Evolutionary conservation across 2,888 invertebrate genomes (phyloP), one percentile per base, ranked within the genome.

Genomic region (Aromia moschata): DNA sequence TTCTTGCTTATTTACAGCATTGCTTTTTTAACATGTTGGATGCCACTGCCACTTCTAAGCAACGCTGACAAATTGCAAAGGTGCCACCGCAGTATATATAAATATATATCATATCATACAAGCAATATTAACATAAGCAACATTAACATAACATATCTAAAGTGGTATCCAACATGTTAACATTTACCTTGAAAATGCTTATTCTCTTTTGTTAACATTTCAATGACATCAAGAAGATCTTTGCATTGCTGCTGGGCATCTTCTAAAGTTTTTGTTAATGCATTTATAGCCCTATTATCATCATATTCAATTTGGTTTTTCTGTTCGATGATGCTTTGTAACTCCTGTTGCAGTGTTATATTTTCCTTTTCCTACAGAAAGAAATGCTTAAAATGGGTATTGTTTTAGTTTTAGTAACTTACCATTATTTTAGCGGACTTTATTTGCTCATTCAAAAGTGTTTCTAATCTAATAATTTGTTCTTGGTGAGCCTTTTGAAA

Each of bases 171-270:
- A n/a, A n/a, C n/a, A n/a, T n/a, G n/a, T n/a, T n/a, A n/a, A n/a
- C n/a, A n/a, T n/a, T n/a, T 25, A 72, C 74, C 74, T 70, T 71
- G 70, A 40, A 74, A 70, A 65, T 77, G 76, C 36, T 68, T 68
- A 64, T 72, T 74, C 66, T 77, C 76, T 18, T 69, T 70, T 11
- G 71, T 69, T 37, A 75, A 58, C 17, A 67, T 62, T 61, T 74
- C 74, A 11, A 75, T 58, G 9, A 76, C 63, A 45, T 69, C 57
- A 41, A 75, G 69, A 1, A 77, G 58, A 51, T 76, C 72, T 52
- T 69, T 68, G 47, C 76, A 75, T 43, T 77, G 75, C 56, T 72
- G 69, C 58, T 76, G 76, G 3, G 74, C 70, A 47, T 56, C 67
- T 58, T 74, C 69, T 43, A 75, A 69, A 52, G 68, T 73, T 57